A percentile compares a stretch with the other conserved stretches of the same genome.
phyloP scores from a whole-genome alignment of 2,888 invertebrate species.

The Drosophila anomelani region DNA sequence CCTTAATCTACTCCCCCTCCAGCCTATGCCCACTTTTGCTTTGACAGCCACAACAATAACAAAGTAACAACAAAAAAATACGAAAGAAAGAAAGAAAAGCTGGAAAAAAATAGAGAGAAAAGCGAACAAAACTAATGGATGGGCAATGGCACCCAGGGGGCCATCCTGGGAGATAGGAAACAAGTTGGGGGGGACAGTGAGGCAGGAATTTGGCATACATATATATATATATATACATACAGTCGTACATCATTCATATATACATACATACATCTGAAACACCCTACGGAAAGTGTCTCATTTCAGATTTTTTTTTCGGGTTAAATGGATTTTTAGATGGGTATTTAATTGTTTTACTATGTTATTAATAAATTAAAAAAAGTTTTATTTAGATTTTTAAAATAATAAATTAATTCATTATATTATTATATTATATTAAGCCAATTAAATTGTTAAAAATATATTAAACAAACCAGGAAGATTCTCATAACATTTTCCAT shows the following conservation, averaged over 20 bases:
- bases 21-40: slow-evolving; percentile 31
- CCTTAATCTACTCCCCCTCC: slow-evolving; percentile 11
- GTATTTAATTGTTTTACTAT: neutral
- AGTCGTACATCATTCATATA: neutral
- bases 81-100: neutral
- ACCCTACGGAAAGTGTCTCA: slow-evolving; percentile 9
- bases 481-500: neutral
- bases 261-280: slow-evolving; percentile 4
- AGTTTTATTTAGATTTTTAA: no score
- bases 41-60: slow-evolving; percentile 45
- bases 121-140: slow-evolving; percentile 62
- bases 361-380: neutral
- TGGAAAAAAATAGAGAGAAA: slow-evolving; percentile 8
- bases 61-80: slow-evolving; percentile 13
- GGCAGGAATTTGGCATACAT: slow-evolving; percentile 4
- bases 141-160: slow-evolving; percentile 70
- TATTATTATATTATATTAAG: no score
- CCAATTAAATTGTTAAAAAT: neutral
- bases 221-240: neutral
- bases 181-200: neutral
- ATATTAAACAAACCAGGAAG: neutral
- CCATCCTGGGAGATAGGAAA: slow-evolving; percentile 41
- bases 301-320: slow-evolving; percentile 23
- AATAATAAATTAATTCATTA: no score
- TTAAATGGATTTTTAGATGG: no score